phyloP scores from a whole-genome alignment of 1,140 invertebrate species.

The Drosophila sp. region DNA sequence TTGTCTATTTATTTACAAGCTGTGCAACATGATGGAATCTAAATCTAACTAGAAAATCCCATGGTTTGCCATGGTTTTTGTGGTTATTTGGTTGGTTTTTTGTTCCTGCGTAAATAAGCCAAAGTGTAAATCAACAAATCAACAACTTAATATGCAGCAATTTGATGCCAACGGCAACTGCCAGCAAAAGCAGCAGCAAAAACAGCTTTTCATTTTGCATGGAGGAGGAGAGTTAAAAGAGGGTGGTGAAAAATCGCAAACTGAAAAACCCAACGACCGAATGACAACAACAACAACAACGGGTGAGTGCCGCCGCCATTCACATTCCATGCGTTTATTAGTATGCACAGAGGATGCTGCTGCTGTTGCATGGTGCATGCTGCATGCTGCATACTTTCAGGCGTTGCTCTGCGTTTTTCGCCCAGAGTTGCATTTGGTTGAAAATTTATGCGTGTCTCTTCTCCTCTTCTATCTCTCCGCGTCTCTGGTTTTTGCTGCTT shows the following conservation, averaged over 20 bases:
- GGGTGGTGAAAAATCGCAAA: background rate
- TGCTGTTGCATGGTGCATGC: conserved; percentile 58
- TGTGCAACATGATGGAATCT: background rate
- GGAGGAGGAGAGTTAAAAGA: background rate
- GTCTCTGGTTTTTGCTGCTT: background rate
- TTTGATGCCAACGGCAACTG: conserved; percentile 44
- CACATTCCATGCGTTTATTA: conserved; percentile 12
- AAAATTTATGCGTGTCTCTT: conserved; percentile 75
- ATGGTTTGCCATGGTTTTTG: conserved; percentile 34
- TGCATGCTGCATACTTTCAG: conserved; percentile 50
- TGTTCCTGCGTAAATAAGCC: conserved; percentile 14
- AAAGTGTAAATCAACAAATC: conserved; percentile 73
- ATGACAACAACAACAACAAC: conserved; percentile 8
- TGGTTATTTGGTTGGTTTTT: conserved; percentile 40
- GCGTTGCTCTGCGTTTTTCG: conserved; percentile 28
- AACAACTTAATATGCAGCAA: conserved; percentile 75
- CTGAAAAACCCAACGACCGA: conserved; percentile 30
- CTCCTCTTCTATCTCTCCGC: background rate
- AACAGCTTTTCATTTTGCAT: background rate
- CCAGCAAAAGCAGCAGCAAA: conserved; percentile 23
- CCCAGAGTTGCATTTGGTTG: conserved; percentile 36
- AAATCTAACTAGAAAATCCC: conserved; percentile 24
- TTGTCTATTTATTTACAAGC: background rate
- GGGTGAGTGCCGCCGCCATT: background rate
- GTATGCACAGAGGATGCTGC: conserved; percentile 20